A percentile compares a stretch with the other conserved stretches of the same genome.
These are phyloP conservation scores for Salvelinus alpinus DNA, from an alignment of 2,113 vertebrate species.

Conservation along the genomic window DNA sequence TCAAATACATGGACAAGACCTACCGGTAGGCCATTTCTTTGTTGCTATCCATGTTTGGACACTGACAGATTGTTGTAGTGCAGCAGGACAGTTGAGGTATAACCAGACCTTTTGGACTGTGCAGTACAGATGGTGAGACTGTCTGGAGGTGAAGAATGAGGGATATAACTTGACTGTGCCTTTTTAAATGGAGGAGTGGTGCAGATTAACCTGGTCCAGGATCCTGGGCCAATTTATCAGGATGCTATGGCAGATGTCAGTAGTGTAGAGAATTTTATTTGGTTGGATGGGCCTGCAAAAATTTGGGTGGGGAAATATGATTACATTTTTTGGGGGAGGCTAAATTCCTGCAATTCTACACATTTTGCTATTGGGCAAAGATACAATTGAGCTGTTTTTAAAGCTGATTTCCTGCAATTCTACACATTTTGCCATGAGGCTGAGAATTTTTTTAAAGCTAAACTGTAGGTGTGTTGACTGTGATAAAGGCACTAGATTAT, in stretches of 20 bases:
- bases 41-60: conserved; percentile 61
- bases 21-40: conserved; percentile 1
- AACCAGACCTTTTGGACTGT: conserved; percentile 25
- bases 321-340: too few relatives aligned
- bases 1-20: neutral
- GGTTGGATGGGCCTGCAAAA: too few relatives aligned
- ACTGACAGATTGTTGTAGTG: conserved; percentile 44
- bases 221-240: conserved; percentile 75
- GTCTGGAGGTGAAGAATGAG: conserved; percentile 8
- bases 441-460: too few relatives aligned
- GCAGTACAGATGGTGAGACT: conserved; percentile 31
- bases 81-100: conserved; percentile 18
- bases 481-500: too few relatives aligned
- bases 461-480: too few relatives aligned
- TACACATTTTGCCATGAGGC: too few relatives aligned
- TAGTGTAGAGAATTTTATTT: too few relatives aligned
- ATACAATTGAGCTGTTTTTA: too few relatives aligned
- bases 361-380: too few relatives aligned
- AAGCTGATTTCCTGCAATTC: too few relatives aligned
- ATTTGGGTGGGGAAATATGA: too few relatives aligned
- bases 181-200: conserved; percentile 76
- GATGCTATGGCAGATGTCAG: conserved; percentile 23
- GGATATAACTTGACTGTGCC: conserved; percentile 52
- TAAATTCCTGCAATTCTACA: too few relatives aligned
- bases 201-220: conserved; percentile 74